Conservation (phyloP, 1,140 invertebrate species). For the Pomacea maculata region DNA sequence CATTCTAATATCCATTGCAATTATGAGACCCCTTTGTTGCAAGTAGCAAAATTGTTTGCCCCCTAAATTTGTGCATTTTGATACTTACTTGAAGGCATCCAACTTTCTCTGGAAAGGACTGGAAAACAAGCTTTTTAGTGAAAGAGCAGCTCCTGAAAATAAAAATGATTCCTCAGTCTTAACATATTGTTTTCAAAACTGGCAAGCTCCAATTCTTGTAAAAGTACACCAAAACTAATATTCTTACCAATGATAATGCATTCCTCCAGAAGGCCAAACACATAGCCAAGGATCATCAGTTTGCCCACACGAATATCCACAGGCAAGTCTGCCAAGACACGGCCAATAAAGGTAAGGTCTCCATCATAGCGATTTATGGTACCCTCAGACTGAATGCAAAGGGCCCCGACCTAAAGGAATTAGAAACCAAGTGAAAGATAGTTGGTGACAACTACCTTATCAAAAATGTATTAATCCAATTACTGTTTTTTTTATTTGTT, state of each 20-base stretch:
- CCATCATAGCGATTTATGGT: conserved; percentile 77
- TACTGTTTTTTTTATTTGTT: too few species aligned
- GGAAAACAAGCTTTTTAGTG: conserved; percentile 83
- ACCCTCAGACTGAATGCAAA: conserved; percentile 71
- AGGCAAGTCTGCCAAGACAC: conserved; percentile 83
- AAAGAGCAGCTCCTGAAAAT: conserved; percentile 78
- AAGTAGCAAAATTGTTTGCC: background rate
- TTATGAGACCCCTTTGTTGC: background rate
- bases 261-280: conserved; percentile 86
- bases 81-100: conserved; percentile 75
- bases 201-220: background rate
- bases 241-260: conserved; percentile 84
- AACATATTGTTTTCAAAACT: conserved; percentile 8
- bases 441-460: too few species aligned
- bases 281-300: conserved; percentile 86
- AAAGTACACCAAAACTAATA: background rate
- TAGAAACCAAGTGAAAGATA: background rate
- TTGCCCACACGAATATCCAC: conserved; percentile 84
- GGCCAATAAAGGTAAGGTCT: conserved; percentile 88
- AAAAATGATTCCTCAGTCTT: background rate
- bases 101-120: conserved; percentile 77
- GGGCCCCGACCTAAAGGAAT: conserved; percentile 65
- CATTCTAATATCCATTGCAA: background rate
- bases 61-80: background rate
- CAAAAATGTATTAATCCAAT: too few species aligned